A percentile compares a stretch with the other conserved stretches of the same genome.
phyloP scores from a whole-genome alignment of 2,888 invertebrate species.

The Hyposoter didymator region DNA sequence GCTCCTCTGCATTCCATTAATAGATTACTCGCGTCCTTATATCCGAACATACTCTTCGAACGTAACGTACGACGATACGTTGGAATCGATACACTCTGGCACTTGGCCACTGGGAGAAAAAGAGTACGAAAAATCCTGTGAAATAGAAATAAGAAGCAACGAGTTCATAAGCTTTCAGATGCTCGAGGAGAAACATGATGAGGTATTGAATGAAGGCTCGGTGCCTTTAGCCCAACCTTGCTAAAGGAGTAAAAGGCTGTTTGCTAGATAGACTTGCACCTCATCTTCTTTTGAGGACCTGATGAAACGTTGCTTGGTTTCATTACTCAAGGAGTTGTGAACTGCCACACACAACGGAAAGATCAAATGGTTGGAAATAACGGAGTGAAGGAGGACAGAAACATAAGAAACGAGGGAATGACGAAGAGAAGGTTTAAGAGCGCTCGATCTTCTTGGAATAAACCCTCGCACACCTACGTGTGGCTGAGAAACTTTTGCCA shows the following conservation, averaged over 20 bases:
- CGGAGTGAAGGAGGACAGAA: not conserved
- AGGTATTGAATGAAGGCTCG: slow-evolving; percentile 51
- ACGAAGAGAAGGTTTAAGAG: slow-evolving; percentile 32
- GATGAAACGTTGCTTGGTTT: slow-evolving; percentile 69
- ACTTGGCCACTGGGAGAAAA: slow-evolving; percentile 30
- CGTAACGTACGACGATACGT: slow-evolving; percentile 45
- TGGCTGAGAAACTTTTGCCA: slow-evolving; percentile 39
- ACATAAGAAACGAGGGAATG: slow-evolving; percentile 34
- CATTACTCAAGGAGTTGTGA: slow-evolving; percentile 67
- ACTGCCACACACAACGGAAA: slow-evolving; percentile 26
- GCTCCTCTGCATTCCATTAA: slow-evolving; percentile 75
- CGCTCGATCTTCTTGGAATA: slow-evolving; percentile 62
- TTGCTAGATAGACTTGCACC: slow-evolving; percentile 25
- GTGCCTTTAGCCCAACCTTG: slow-evolving; percentile 15
- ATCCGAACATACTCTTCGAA: slow-evolving; percentile 16
- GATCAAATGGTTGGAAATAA: slow-evolving; percentile 28
- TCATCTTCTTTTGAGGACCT: slow-evolving; percentile 55
- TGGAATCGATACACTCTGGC: slow-evolving; percentile 48
- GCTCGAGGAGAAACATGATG: slow-evolving; percentile 21
- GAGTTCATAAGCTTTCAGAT: slow-evolving; percentile 5
- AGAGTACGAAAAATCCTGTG: slow-evolving; percentile 52
- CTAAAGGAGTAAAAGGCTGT: slow-evolving; percentile 52
- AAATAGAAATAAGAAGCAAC: slow-evolving; percentile 42
- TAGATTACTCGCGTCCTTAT: slow-evolving; percentile 71
- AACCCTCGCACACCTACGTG: slow-evolving; percentile 68